Conservation (phyloP, 2,888 invertebrate species). For the Campaea margaritaria region DNA sequence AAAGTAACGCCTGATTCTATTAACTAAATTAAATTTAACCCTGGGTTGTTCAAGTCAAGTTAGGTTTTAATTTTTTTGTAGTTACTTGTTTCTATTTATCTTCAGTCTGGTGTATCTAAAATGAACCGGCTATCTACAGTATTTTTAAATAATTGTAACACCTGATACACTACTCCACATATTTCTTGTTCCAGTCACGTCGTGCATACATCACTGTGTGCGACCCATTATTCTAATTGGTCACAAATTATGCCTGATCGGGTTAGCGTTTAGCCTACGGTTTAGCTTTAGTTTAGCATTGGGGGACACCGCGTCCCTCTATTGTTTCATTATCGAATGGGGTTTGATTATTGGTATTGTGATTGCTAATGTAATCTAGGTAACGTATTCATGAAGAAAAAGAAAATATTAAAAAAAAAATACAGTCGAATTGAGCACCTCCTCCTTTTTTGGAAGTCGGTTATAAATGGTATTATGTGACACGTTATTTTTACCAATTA, state of each 20-base stretch:
- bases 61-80: too few relatives aligned
- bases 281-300: conserved; percentile 55
- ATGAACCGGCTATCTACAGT: too few relatives aligned
- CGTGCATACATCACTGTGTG: conserved; percentile 80
- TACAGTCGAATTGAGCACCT: too few relatives aligned
- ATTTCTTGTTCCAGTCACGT: conserved; percentile 54
- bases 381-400: background rate
- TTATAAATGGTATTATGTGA: too few relatives aligned
- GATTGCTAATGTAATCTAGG: conserved; percentile 28
- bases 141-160: background rate
- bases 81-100: too few relatives aligned
- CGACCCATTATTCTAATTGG: conserved; percentile 85
- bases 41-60: too few relatives aligned
- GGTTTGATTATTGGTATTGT: conserved; percentile 57
- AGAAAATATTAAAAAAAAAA: too few relatives aligned
- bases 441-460: too few relatives aligned
- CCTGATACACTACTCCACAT: conserved; percentile 47
- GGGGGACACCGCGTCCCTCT: conserved; percentile 57
- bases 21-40: too few relatives aligned
- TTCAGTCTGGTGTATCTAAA: too few relatives aligned
- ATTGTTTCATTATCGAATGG: conserved; percentile 62
- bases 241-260: conserved; percentile 85
- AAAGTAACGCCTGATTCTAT: too few relatives aligned
- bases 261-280: conserved; percentile 80
- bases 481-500: too few relatives aligned